Evolutionary conservation across 37 sponge, comb jelly and placozoan genomes (phyloP).

Genomic region (Eunapius fragilis): DNA sequence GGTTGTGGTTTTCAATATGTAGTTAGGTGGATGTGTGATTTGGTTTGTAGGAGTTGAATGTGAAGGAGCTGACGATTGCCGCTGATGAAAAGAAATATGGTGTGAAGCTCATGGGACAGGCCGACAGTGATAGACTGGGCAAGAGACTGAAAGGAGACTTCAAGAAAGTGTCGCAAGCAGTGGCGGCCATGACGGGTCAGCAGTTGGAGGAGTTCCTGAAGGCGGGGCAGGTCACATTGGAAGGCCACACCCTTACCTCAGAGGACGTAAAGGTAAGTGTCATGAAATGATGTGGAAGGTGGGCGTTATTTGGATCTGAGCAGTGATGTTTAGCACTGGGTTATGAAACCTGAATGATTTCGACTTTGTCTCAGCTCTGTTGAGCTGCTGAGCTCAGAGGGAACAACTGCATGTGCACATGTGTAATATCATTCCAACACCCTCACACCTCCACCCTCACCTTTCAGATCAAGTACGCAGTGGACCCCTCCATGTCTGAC

Average conservation of each 20-base stretch:
- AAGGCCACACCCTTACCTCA: constrained; percentile 58
- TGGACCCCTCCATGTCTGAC: constrained; percentile 38
- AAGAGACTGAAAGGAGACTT: constrained; percentile 91
- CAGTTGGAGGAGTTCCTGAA: constrained; percentile 70
- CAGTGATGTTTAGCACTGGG: constrained; percentile 1
- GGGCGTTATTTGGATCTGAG: not conserved
- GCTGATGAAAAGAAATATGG: constrained; percentile 84
- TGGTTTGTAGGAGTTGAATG: constrained; percentile 83
- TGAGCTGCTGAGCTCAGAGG: not conserved
- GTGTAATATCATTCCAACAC: too few relatives aligned
- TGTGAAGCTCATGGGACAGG: constrained; percentile 62
- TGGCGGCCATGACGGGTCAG: constrained; percentile 59
- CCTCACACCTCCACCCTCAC: not conserved
- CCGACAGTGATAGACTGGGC: constrained; percentile 89
- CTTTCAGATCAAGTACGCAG: constrained; percentile 63
- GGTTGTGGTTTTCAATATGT: too few relatives aligned
- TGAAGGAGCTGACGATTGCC: constrained; percentile 73
- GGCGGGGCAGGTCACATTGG: constrained; percentile 65
- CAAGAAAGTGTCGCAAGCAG: constrained; percentile 60
- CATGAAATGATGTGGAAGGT: not conserved
- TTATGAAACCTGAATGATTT: not conserved
- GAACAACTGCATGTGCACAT: too few relatives aligned
- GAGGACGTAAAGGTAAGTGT: constrained; percentile 66
- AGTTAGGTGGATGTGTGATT: too few relatives aligned
- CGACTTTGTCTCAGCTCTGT: not conserved